Evolutionary conservation across 2,113 vertebrate genomes (phyloP), one percentile per base, ranked within the genome.

Genomic region (Nerophis ophidion): DNA sequence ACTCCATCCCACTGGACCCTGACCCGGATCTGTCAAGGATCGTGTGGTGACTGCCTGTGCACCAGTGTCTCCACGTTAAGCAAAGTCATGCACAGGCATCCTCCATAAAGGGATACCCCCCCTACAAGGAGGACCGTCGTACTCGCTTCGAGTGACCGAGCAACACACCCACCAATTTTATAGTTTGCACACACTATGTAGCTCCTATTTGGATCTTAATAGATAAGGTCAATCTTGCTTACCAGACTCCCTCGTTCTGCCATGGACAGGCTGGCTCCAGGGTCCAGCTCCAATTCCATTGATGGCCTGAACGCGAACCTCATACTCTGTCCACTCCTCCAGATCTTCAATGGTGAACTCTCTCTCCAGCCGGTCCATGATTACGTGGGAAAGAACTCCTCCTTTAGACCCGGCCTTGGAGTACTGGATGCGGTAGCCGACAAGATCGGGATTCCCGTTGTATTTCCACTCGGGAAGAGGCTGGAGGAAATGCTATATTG

Each of bases 341-440:
- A 99, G 89, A 80, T 98, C 96, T 77, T 99, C 97, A 2, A 99
- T 92, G 58, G 95, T 98, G 84, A 91, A 95, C 16, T 97, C 96
- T 2, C 95, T 81, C 80, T 98, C 95, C 80, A 92, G 88, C 0
- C 97, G 93, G 88, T 98, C 95, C 0, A 86, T 90, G 68, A 99
- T 86, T 61, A 93, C 56, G 4, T 95, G 94, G 38, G 87, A 85
- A 4, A 89, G 89, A 0, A 88, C 87, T 59, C 90, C 91, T 3
- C 90, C 91, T 26, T 77, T 92, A 15, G 93, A 87, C 0, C 93
- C 91, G 0, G 86, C 86, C 50, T 91, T 91, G 3, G 71, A 66
- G 68, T 95, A 96, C 7, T 92, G 93, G 71, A 99, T 77, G 81
- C 89, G 89, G 86, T 99, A 99, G 45, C 95, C 96, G 60, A 98